Percentiles rank a stretch among this genome's conserved stretches.
phyloP scores from a whole-genome alignment of 2,797 vertebrate species.

The Gobio occitaniae region DNA sequence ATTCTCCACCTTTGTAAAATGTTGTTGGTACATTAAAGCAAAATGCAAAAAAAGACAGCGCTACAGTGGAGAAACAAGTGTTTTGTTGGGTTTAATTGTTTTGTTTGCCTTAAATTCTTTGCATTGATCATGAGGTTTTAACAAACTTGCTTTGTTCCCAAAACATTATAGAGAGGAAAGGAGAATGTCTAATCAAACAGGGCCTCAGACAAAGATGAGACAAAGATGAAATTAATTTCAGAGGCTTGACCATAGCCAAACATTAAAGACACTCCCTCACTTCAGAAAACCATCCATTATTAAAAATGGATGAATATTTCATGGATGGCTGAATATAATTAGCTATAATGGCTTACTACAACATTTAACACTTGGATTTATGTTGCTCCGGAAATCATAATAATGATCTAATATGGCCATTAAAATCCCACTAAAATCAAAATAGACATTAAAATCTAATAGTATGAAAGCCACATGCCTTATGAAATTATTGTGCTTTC shows the following conservation, averaged over 20 bases:
- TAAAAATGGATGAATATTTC: slow-evolving; percentile 14
- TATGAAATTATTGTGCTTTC: background rate
- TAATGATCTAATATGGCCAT: background rate
- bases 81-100: background rate
- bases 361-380: slow-evolving; percentile 3
- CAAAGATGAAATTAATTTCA: background rate
- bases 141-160: background rate
- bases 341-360: slow-evolving; percentile 12
- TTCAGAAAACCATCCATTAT: slow-evolving; percentile 1
- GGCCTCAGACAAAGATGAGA: background rate
- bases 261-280: slow-evolving; percentile 1
- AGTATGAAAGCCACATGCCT: background rate
- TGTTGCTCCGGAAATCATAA: slow-evolving; percentile 11
- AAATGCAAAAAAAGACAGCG: no score
- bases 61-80: background rate
- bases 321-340: slow-evolving; percentile 4
- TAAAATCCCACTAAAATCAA: background rate
- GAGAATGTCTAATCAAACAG: background rate
- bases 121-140: background rate
- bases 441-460: background rate
- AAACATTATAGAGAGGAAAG: background rate
- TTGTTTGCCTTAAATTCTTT: background rate
- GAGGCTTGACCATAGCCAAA: background rate
- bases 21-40: background rate
- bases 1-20: background rate